Conservation (phyloP, 2,113 vertebrate genomes). For the Alexandromys fortis region DNA sequence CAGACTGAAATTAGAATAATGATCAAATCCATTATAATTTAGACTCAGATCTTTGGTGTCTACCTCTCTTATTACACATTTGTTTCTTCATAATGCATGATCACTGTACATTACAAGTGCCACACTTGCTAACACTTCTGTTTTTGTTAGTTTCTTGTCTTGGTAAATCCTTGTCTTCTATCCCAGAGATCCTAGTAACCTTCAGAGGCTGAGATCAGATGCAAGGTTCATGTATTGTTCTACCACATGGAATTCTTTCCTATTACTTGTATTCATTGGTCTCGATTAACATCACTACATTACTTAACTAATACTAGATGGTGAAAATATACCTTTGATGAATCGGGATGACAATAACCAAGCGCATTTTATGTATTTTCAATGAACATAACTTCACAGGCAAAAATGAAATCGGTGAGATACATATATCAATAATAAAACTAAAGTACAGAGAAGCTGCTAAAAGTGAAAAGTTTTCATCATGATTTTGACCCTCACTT, state of each 20-base stretch:
- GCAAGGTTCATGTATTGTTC: neutral
- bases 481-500: conserved; percentile 5
- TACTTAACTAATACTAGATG: neutral
- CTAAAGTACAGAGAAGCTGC: neutral
- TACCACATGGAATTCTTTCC: neutral
- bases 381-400: conserved; percentile 10
- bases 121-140: neutral
- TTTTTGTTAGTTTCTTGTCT: neutral
- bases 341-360: neutral
- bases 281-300: neutral
- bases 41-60: neutral
- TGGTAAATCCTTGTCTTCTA: neutral
- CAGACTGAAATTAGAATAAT: neutral
- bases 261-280: neutral
- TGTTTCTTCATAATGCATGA: neutral
- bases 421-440: neutral
- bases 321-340: neutral
- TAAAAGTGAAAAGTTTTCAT: neutral
- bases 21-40: neutral
- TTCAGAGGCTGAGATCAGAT: neutral
- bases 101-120: neutral
- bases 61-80: neutral
- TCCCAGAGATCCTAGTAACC: neutral
- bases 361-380: neutral
- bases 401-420: conserved; percentile 36